Evolutionary conservation across 2,113 vertebrate species (phyloP), one percentile per base, ranked within the genome.

Genomic region (Muscicapa adusta): DNA sequence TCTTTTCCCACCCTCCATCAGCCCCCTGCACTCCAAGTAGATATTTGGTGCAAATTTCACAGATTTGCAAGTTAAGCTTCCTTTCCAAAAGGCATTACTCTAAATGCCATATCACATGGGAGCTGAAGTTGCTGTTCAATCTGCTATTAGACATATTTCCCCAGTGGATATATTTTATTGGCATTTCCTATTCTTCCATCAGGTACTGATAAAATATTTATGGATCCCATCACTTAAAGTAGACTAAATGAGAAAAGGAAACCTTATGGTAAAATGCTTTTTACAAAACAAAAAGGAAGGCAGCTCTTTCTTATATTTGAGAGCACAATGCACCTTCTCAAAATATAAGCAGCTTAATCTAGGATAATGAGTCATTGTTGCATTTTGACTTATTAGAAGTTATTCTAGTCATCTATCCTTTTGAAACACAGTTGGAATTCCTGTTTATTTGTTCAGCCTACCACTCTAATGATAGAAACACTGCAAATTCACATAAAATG

Each of bases 161-260:
- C n/a, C 18, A 66, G 42, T 57, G 50, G 43, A 34, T 88, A 28
- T 56, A 74, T 78, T 89, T 87, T 84, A 78, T 66, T 75, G 63
- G 7, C 38, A 63, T 88, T 85, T 92, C 25, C 14, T 84, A 8
- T 83, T 94, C 68, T 92, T 88, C 61, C 36, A 63, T 78, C 42
- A 63, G 29, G 28, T 83, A 66, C 63, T 38, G 3, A 70, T 76
- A 68, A 94, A 91, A 87, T 94, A 94, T 91, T 94, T 71, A 93
- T 80, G 72, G 29, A 88, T 33, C 36, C 2, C n/a, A 86, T 67
- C 10, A 73, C 77, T 71, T 89, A 81, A 75, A 62, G 50, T 6
- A 81, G 31, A 24, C 11, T 77, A 88, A 83, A 65, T 38, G 48
- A 89, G 70, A 50, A 68, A 78, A 60, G 29, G 23, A 78, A 82